phyloP scores from a whole-genome alignment of 2,797 vertebrate genomes.

The Propithecus deckenii region DNA sequence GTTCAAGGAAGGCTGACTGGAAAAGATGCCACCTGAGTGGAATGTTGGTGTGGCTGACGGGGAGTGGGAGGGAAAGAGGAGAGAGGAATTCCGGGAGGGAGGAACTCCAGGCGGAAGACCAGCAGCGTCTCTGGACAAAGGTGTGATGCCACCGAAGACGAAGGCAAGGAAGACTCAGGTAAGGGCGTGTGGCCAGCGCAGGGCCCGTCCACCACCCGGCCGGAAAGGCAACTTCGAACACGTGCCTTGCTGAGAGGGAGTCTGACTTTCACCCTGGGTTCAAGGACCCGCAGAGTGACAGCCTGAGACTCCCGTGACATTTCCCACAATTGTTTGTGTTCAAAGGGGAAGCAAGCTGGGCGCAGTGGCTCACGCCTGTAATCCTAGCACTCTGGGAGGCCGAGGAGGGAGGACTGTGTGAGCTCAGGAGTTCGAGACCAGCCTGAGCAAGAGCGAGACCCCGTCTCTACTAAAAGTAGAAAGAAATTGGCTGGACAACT shows the following conservation, averaged over 20 bases:
- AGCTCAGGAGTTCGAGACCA: too few relatives aligned
- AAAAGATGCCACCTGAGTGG: not conserved
- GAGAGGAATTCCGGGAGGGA: not conserved
- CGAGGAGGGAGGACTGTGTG: too few relatives aligned
- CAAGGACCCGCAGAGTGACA: not conserved
- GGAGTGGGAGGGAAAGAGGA: too few relatives aligned
- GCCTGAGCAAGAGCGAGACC: too few relatives aligned
- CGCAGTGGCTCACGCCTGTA: too few relatives aligned
- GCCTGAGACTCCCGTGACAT: fast-evolving
- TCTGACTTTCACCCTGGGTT: not conserved
- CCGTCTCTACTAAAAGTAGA: too few relatives aligned
- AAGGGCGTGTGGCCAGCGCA: not conserved
- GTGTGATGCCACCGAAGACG: not conserved
- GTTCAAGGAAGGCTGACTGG: not conserved
- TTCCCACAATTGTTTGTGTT: not conserved
- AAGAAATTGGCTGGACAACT: too few relatives aligned
- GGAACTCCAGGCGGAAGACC: not conserved
- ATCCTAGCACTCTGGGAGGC: too few relatives aligned
- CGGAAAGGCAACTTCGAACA: not conserved
- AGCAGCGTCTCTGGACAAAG: not conserved
- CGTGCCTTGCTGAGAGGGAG: not conserved
- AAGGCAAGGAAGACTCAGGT: not conserved
- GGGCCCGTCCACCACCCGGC: not conserved
- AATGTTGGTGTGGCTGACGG: not conserved
- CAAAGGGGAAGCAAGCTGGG: not conserved